These are phyloP conservation scores for Notocelia uddmanniana DNA, from an alignment of 2,888 invertebrate genomes.

Conservation along the genomic window DNA sequence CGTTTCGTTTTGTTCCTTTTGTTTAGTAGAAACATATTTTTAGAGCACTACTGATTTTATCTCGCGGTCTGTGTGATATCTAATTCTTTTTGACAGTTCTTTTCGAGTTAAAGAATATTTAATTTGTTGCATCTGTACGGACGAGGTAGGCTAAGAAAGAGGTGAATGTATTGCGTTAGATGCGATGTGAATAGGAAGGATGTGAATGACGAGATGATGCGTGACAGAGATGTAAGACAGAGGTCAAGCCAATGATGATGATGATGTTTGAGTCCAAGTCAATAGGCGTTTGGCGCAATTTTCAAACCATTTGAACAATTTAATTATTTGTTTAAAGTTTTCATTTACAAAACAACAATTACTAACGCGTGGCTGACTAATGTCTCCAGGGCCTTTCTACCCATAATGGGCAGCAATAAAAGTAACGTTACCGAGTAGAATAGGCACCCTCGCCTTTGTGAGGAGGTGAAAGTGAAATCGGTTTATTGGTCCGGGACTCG, in stretches of 20 bases:
- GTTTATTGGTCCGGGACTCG: conserved; percentile 53
- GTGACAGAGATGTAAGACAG: too few relatives aligned
- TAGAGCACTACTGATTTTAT: conserved; percentile 20
- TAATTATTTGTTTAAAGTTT: conserved; percentile 38
- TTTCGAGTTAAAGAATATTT: conserved; percentile 9
- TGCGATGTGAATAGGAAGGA: too few relatives aligned
- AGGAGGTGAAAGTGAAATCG: conserved; percentile 71
- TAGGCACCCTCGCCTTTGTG: conserved; percentile 63
- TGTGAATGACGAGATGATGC: too few relatives aligned
- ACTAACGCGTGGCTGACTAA: conserved; percentile 61
- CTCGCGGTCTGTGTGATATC: conserved; percentile 9
- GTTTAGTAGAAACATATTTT: conserved; percentile 24
- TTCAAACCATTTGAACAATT: conserved; percentile 18
- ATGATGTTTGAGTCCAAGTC: background rate
- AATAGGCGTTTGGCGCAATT: background rate
- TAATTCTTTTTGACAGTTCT: conserved; percentile 30
- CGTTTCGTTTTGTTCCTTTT: conserved; percentile 11
- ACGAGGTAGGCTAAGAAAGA: too few relatives aligned
- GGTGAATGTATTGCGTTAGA: too few relatives aligned
- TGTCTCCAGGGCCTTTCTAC: conserved; percentile 58
- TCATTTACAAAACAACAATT: conserved; percentile 45
- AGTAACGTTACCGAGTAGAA: conserved; percentile 67
- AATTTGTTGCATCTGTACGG: conserved; percentile 1
- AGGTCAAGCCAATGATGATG: too few relatives aligned
- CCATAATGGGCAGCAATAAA: conserved; percentile 66